A percentile compares a stretch with the other conserved stretches of the same genome.
phyloP scores from a whole-genome alignment of 2,797 vertebrate genomes.

The Pogoniulus pusillus region DNA sequence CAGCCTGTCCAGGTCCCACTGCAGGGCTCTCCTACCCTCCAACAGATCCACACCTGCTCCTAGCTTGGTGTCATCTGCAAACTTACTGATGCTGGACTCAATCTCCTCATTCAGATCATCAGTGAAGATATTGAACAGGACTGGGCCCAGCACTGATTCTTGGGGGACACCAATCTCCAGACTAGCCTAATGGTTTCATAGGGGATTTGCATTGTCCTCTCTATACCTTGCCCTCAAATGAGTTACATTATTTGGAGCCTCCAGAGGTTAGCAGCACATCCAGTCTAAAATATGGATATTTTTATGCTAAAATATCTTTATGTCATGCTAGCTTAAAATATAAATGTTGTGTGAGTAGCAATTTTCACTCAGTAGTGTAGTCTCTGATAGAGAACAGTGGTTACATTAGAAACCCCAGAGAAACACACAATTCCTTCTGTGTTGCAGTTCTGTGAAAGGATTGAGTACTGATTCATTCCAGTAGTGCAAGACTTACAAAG shows the following conservation, averaged over 20 bases:
- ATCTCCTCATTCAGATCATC: too few species aligned
- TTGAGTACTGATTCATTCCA: background rate
- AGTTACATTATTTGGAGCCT: background rate
- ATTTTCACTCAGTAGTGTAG: background rate
- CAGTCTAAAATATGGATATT: background rate
- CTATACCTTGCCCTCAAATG: background rate
- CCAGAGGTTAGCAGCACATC: background rate
- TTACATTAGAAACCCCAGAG: background rate
- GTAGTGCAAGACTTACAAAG: background rate
- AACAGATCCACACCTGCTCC: too few species aligned
- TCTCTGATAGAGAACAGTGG: background rate
- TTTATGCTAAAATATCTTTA: background rate
- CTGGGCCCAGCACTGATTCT: too few species aligned
- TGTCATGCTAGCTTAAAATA: background rate
- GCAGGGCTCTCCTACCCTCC: too few species aligned
- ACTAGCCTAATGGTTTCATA: background rate
- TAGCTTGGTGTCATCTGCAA: too few species aligned
- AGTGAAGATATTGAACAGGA: too few species aligned
- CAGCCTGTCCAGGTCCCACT: too few species aligned
- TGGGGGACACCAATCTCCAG: too few species aligned
- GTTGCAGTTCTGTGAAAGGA: background rate
- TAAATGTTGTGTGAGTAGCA: background rate
- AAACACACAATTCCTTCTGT: background rate
- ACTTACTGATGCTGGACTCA: too few species aligned
- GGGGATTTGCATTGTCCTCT: background rate